A percentile compares a stretch with the other conserved stretches of the same genome.
These are phyloP conservation scores for Acanthisitta chloris DNA, from an alignment of 2,113 vertebrate species.

Conservation along the genomic window DNA sequence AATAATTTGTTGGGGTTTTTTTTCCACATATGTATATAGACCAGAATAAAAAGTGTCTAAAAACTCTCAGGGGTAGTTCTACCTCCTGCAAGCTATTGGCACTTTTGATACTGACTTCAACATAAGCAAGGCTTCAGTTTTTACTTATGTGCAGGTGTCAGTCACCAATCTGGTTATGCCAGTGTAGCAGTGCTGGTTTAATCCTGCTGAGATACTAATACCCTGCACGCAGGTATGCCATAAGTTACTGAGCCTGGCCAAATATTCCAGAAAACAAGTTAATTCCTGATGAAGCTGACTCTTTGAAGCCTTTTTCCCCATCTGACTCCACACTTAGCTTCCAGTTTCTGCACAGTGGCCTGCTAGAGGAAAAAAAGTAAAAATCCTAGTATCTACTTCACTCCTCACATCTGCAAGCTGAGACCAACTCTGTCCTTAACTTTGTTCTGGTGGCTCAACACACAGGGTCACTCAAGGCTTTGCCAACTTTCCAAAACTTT, in stretches of 20 bases:
- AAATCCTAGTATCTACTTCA: not conserved
- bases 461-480: rapidly evolving
- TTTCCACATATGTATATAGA: not conserved
- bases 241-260: not conserved
- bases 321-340: not conserved
- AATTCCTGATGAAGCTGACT: not conserved
- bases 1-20: not conserved
- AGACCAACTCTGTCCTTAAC: not conserved
- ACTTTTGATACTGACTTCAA: not conserved
- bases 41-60: not conserved
- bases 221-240: not conserved
- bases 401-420: not conserved
- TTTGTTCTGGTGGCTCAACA: not conserved
- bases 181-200: not conserved
- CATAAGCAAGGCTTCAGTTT: not conserved
- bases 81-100: not conserved
- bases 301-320: not conserved
- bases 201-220: not conserved
- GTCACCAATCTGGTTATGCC: not conserved
- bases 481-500: not conserved
- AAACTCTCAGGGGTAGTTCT: not conserved
- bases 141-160: not conserved
- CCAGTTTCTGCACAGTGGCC: not conserved
- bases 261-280: not conserved
- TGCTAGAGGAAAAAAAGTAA: not conserved